Conservation (phyloP, 2,888 invertebrate genomes). For the Timema podura region DNA sequence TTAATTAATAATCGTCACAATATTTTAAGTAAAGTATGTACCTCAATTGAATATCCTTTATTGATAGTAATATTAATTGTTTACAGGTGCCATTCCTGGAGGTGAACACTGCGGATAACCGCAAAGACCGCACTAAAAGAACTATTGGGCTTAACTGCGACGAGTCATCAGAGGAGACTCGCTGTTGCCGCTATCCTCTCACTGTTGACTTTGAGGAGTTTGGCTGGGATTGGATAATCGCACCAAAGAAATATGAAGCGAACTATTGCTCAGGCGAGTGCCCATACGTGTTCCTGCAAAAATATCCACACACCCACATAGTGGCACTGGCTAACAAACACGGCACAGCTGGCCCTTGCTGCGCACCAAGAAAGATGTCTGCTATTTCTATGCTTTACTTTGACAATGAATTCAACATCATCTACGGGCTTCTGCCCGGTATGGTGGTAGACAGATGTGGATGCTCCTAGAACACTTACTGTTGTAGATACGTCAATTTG, state of each 20-base stretch:
- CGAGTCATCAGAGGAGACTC: constrained; percentile 70
- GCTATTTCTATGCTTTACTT: constrained; percentile 89
- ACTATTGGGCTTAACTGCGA: constrained; percentile 80
- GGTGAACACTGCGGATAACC: constrained; percentile 52
- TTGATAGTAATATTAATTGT: too few relatives aligned
- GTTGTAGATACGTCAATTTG: not conserved
- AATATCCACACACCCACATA: constrained; percentile 84
- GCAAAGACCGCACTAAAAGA: constrained; percentile 65
- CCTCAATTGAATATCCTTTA: too few relatives aligned
- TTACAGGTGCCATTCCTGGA: constrained; percentile 57
- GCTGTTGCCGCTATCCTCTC: constrained; percentile 92
- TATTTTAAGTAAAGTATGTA: too few relatives aligned
- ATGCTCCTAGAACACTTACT: constrained; percentile 55
- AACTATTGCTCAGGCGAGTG: constrained; percentile 97
- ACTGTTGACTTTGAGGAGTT: constrained; percentile 92
- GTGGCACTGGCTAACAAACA: constrained; percentile 73
- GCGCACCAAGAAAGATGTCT: constrained; percentile 84
- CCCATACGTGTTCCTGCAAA: constrained; percentile 79
- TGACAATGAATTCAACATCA: constrained; percentile 81
- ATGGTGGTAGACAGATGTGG: constrained; percentile 95
- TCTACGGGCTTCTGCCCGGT: constrained; percentile 82
- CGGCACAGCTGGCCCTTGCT: constrained; percentile 83
- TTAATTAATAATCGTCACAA: too few relatives aligned
- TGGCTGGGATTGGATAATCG: constrained; percentile 97
- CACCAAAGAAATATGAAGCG: constrained; percentile 90